phyloP scores from a whole-genome alignment of 2,113 vertebrate genomes.

The Cyprinodon variegatus region DNA sequence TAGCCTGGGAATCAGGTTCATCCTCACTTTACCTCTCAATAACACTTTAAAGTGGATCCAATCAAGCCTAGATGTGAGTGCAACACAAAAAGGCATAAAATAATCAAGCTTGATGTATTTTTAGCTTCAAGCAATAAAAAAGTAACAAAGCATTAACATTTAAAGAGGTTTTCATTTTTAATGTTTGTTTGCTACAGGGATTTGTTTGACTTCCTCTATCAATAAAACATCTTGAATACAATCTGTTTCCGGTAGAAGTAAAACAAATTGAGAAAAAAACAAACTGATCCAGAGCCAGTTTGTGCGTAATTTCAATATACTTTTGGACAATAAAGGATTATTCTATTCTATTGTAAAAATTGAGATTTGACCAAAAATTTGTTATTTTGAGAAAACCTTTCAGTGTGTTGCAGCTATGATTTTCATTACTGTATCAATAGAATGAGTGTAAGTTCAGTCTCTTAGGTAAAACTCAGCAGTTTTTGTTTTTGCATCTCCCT shows the following conservation, averaged over 20 bases:
- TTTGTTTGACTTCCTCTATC: neutral
- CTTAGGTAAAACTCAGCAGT: neutral
- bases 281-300: no score
- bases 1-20: neutral
- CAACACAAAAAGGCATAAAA: neutral
- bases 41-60: no score
- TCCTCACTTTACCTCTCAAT: neutral
- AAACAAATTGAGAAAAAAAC: neutral
- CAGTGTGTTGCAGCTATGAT: neutral
- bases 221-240: constrained; percentile 7
- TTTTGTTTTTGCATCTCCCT: neutral
- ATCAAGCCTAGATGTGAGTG: neutral
- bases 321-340: no score
- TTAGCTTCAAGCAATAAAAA: constrained; percentile 3
- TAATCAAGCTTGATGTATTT: constrained; percentile 1
- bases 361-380: neutral
- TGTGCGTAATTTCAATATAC: neutral
- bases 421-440: constrained; percentile 4
- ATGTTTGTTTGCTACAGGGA: neutral
- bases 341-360: neutral
- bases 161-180: constrained; percentile 3
- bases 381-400: neutral
- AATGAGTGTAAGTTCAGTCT: neutral
- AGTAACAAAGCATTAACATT: constrained; percentile 2
- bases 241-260: neutral